phyloP scores from a whole-genome alignment of 2,113 vertebrate genomes.

The Lates calcarifer region DNA sequence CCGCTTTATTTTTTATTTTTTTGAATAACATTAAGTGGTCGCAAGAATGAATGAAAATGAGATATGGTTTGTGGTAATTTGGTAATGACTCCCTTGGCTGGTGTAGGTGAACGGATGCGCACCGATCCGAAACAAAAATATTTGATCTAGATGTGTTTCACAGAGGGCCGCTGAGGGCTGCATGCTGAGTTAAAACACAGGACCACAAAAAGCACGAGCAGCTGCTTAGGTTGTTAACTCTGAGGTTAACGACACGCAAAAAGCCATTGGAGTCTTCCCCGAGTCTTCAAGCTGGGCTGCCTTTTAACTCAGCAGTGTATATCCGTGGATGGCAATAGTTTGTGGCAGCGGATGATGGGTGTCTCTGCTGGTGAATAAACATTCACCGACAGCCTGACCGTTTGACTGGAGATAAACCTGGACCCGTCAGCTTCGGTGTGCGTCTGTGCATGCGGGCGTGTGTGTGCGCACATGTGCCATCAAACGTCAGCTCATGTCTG shows the following conservation, averaged over 20 bases:
- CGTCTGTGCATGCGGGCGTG: conserved; percentile 21
- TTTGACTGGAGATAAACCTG: conserved; percentile 75
- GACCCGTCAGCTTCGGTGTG: conserved; percentile 64
- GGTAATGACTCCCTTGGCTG: conserved; percentile 81
- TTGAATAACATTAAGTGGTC: conserved; percentile 78
- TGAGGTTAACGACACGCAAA: conserved; percentile 77
- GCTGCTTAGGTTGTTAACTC: conserved; percentile 80
- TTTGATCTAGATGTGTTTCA: conserved; percentile 79
- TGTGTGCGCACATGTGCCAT: conserved; percentile 25
- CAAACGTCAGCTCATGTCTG: conserved; percentile 49
- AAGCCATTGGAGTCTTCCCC: conserved; percentile 66
- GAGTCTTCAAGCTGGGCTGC: conserved; percentile 64
- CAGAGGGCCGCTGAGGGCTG: conserved; percentile 75
- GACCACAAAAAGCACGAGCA: conserved; percentile 75
- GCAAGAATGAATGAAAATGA: conserved; percentile 76
- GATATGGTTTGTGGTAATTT: conserved; percentile 76
- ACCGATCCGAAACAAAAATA: conserved; percentile 78
- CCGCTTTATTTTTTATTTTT: conserved; percentile 41
- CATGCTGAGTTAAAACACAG: conserved; percentile 79
- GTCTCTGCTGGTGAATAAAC: conserved; percentile 66
- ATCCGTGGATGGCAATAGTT: conserved; percentile 60
- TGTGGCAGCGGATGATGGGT: conserved; percentile 71
- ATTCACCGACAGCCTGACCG: conserved; percentile 63
- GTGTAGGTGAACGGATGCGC: conserved; percentile 73
- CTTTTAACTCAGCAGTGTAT: conserved; percentile 75